Evolutionary conservation across 2,113 vertebrate species (phyloP).

Genomic region (Scomber scombrus): DNA sequence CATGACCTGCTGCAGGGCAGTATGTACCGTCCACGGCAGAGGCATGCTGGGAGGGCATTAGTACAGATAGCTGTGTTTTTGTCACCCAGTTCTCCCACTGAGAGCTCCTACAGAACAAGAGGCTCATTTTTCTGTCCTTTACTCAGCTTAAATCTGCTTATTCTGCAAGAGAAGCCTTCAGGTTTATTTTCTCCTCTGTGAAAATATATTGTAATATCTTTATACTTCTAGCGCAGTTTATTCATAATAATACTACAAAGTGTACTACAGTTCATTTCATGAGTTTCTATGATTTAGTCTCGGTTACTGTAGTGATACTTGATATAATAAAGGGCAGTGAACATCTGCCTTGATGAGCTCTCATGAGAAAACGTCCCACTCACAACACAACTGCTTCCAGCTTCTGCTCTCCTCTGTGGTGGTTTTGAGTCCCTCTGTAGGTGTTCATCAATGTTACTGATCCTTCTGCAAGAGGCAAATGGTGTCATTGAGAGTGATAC

Average conservation of each 20-base stretch:
- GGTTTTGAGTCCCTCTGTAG: conserved; percentile 50
- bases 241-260: not conserved
- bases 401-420: conserved; percentile 39
- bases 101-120: conserved; percentile 36
- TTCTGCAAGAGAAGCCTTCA: not conserved
- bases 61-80: conserved; percentile 64
- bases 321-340: conserved; percentile 47
- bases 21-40: conserved; percentile 41
- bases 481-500: conserved; percentile 39
- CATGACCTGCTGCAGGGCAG: conserved; percentile 65
- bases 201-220: not conserved
- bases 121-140: conserved; percentile 31
- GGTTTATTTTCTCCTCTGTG: not conserved
- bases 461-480: conserved; percentile 38
- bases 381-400: conserved; percentile 42
- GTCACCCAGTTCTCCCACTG: conserved; percentile 58
- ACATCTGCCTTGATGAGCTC: conserved; percentile 32
- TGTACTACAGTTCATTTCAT: not conserved
- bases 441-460: conserved; percentile 64
- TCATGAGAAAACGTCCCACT: conserved; percentile 23
- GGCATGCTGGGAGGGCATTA: conserved; percentile 74
- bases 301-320: not conserved
- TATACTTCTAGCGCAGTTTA: not conserved
- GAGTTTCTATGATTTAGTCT: conserved; percentile 9
- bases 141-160: conserved; percentile 24